Evolutionary conservation across 2,888 invertebrate genomes (phyloP).

Genomic region (Pterostichus madidus): DNA sequence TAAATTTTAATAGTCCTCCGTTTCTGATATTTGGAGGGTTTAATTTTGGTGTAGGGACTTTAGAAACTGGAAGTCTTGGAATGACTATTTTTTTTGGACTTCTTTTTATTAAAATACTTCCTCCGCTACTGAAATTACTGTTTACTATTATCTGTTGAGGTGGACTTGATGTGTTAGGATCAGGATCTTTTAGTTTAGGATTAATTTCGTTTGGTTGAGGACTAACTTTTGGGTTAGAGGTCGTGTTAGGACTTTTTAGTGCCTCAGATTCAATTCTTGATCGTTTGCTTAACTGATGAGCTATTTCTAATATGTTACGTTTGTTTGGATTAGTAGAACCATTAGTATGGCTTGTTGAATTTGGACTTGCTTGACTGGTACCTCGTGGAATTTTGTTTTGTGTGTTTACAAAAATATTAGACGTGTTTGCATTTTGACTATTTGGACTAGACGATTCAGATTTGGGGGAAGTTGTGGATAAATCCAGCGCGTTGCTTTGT

Average conservation of each 20-base stretch:
- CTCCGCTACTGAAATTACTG: slow-evolving; percentile 61
- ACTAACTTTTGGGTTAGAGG: background rate
- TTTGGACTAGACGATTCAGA: slow-evolving; percentile 41
- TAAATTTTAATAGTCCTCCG: slow-evolving; percentile 49
- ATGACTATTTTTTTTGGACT: slow-evolving; percentile 58
- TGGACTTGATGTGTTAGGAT: background rate
- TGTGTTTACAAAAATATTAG: background rate
- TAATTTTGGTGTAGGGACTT: slow-evolving; percentile 69
- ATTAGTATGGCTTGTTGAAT: background rate
- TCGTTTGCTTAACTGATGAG: slow-evolving; percentile 74
- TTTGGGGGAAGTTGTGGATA: slow-evolving; percentile 58
- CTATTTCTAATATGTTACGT: slow-evolving; percentile 74
- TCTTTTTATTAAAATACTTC: slow-evolving; percentile 57
- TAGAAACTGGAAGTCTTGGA: slow-evolving; percentile 55
- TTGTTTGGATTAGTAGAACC: slow-evolving; percentile 22
- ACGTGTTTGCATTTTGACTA: background rate
- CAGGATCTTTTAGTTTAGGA: slow-evolving; percentile 30
- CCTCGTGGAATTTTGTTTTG: slow-evolving; percentile 2
- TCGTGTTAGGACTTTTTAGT: background rate
- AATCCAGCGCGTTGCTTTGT: slow-evolving; percentile 60
- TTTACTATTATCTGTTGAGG: slow-evolving; percentile 61
- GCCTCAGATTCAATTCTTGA: slow-evolving; percentile 71
- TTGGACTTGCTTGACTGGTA: background rate
- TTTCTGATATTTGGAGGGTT: slow-evolving; percentile 40
- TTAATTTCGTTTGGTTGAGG: background rate